These are phyloP conservation scores for Mormoops blainvillei DNA, from an alignment of 2,113 vertebrate genomes.

Conservation along the genomic window DNA sequence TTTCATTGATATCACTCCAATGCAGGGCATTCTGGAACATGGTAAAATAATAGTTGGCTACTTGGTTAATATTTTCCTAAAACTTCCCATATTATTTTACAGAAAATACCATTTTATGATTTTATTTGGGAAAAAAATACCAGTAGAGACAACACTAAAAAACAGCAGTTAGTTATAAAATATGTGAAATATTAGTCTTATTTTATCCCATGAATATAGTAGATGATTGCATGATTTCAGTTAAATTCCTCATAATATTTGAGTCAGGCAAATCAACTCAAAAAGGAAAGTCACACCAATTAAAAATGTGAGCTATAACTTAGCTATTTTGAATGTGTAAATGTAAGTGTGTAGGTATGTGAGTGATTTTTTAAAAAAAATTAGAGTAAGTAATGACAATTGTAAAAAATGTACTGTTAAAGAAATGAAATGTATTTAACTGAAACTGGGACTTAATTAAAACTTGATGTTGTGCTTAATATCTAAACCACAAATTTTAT, in stretches of 20 bases:
- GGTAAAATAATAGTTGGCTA: background rate
- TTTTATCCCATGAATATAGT: background rate
- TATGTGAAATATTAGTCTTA: background rate
- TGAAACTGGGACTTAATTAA: background rate
- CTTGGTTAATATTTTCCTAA: background rate
- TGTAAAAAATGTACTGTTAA: background rate
- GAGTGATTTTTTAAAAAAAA: background rate
- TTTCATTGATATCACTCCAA: background rate
- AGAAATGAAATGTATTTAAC: background rate
- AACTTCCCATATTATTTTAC: background rate
- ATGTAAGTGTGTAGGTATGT: background rate
- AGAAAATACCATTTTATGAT: background rate
- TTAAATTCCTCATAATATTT: background rate
- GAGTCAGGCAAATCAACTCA: background rate
- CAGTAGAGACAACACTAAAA: background rate
- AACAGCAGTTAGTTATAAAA: background rate
- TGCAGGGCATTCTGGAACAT: background rate
- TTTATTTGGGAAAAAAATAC: background rate
- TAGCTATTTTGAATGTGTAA: background rate
- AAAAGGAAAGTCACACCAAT: background rate
- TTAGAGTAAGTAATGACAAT: background rate
- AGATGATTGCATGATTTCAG: background rate
- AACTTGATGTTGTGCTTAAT: background rate
- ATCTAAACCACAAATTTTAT: background rate
- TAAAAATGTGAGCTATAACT: background rate